These are phyloP conservation scores for Cartodere bifasciata DNA, from an alignment of 2,888 invertebrate genomes.

Conservation along the genomic window DNA sequence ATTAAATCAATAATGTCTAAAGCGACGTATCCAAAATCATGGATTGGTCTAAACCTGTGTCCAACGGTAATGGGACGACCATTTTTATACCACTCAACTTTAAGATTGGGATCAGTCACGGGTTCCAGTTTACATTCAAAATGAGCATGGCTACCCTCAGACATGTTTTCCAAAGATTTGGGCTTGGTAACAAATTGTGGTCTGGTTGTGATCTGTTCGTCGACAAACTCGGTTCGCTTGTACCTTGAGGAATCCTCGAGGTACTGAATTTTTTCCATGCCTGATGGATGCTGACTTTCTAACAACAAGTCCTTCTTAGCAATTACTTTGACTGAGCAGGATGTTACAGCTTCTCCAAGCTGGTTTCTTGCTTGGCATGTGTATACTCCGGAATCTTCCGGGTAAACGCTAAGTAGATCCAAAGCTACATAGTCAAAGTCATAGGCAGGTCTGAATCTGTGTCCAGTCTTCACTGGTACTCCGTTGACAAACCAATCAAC, in stretches of 20 bases:
- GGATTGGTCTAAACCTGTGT: constrained; percentile 90
- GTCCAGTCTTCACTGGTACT: constrained; percentile 78
- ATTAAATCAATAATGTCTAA: constrained; percentile 92
- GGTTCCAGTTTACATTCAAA: constrained; percentile 97
- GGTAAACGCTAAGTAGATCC: constrained; percentile 90
- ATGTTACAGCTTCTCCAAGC: constrained; percentile 87
- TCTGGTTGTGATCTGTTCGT: constrained; percentile 70
- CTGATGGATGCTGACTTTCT: constrained; percentile 84
- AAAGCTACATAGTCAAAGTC: constrained; percentile 97
- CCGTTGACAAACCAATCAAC: constrained; percentile 97
- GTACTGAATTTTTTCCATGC: constrained; percentile 83
- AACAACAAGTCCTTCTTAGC: constrained; percentile 78
- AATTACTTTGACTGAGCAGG: constrained; percentile 78
- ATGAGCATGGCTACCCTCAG: constrained; percentile 87
- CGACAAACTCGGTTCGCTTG: constrained; percentile 67
- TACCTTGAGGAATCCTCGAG: constrained; percentile 79
- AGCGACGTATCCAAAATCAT: constrained; percentile 97
- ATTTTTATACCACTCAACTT: constrained; percentile 95
- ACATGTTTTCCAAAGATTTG: constrained; percentile 71
- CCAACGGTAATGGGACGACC: constrained; percentile 88
- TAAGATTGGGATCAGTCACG: constrained; percentile 89
- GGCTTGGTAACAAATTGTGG: constrained; percentile 80
- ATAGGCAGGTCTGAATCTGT: constrained; percentile 89
- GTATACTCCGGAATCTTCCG: constrained; percentile 94
- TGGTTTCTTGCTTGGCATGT: constrained; percentile 91